Percentiles rank a stretch among this genome's conserved stretches.
These are phyloP conservation scores for Drosophila pseudotalamancana DNA, from an alignment of 2,888 invertebrate genomes.

Conservation along the genomic window DNA sequence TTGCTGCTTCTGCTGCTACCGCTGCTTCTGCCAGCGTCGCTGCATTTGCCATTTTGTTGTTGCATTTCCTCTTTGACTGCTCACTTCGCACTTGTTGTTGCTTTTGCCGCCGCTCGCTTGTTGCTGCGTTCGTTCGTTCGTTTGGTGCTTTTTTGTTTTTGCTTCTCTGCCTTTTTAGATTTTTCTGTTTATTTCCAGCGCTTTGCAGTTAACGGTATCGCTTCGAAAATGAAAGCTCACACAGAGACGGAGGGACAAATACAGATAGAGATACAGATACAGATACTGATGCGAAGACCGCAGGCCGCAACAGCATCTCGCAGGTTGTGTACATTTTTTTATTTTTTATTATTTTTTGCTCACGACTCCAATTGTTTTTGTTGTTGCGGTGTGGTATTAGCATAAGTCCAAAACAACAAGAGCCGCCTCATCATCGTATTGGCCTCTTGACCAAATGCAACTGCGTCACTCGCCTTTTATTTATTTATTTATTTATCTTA, in stretches of 20 bases:
- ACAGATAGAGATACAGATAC: slow-evolving; percentile 20
- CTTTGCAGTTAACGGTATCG: slow-evolving; percentile 77
- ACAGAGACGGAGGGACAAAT: slow-evolving; percentile 46
- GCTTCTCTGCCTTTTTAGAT: slow-evolving; percentile 49
- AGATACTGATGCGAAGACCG: slow-evolving; percentile 28
- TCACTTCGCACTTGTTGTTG: slow-evolving; percentile 72
- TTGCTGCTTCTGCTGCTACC: slow-evolving; percentile 14
- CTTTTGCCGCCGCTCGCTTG: slow-evolving; percentile 45
- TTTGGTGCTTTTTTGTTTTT: slow-evolving; percentile 40
- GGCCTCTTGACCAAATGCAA: slow-evolving; percentile 61
- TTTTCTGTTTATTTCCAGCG: slow-evolving; percentile 60
- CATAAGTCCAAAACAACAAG: slow-evolving; percentile 58
- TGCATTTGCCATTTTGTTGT: slow-evolving; percentile 67
- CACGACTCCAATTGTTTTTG: slow-evolving; percentile 52
- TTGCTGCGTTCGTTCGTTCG: slow-evolving; percentile 38
- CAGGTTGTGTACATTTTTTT: slow-evolving; percentile 66
- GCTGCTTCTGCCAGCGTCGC: slow-evolving; percentile 36
- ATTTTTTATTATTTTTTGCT: slow-evolving; percentile 62
- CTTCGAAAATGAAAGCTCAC: slow-evolving; percentile 83
- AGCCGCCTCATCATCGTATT: slow-evolving; percentile 42
- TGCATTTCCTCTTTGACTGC: slow-evolving; percentile 72
- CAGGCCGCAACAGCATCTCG: slow-evolving; percentile 46
- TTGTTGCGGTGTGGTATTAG: slow-evolving; percentile 50
- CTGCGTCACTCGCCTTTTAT: slow-evolving; percentile 65
- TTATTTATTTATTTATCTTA: too few species aligned